Evolutionary conservation across 2,888 invertebrate species (phyloP).

Genomic region (Melipona beecheii): DNA sequence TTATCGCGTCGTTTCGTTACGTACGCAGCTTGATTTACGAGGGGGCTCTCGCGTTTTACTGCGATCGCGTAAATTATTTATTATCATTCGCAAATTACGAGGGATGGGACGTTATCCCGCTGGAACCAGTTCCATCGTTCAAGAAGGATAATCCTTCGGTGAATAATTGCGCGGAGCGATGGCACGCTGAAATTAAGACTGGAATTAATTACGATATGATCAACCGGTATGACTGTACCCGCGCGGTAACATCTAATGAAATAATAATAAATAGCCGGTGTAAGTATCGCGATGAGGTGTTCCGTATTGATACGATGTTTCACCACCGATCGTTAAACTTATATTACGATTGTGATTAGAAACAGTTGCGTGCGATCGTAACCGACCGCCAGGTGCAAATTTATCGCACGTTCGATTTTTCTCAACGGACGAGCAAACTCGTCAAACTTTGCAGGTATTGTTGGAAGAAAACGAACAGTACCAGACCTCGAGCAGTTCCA

Average conservation of each 20-base stretch:
- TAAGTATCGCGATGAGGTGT: background rate
- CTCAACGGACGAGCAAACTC: background rate
- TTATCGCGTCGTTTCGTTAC: slow-evolving; percentile 40
- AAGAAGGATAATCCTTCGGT: slow-evolving; percentile 51
- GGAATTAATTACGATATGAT: slow-evolving; percentile 62
- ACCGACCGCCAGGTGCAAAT: background rate
- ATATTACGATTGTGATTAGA: slow-evolving; percentile 10
- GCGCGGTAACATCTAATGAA: slow-evolving; percentile 22
- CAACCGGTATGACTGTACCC: slow-evolving; percentile 7
- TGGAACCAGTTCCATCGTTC: slow-evolving; percentile 60
- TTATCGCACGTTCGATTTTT: slow-evolving; percentile 2
- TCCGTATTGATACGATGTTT: background rate
- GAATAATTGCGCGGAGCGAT: slow-evolving; percentile 45
- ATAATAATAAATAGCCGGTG: slow-evolving; percentile 30
- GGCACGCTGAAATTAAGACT: slow-evolving; percentile 56
- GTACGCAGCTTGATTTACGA: slow-evolving; percentile 4
- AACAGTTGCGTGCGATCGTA: background rate
- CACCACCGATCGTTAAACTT: background rate
- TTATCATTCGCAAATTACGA: slow-evolving; percentile 64
- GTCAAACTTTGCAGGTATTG: background rate
- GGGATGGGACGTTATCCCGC: slow-evolving; percentile 43
- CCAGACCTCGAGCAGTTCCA: no score
- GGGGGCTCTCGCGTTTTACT: slow-evolving; percentile 32
- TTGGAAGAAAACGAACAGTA: background rate
- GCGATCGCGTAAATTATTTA: slow-evolving; percentile 57